These are phyloP conservation scores for Proterorhinus semilunaris DNA, from an alignment of 2,113 vertebrate genomes.

Conservation along the genomic window DNA sequence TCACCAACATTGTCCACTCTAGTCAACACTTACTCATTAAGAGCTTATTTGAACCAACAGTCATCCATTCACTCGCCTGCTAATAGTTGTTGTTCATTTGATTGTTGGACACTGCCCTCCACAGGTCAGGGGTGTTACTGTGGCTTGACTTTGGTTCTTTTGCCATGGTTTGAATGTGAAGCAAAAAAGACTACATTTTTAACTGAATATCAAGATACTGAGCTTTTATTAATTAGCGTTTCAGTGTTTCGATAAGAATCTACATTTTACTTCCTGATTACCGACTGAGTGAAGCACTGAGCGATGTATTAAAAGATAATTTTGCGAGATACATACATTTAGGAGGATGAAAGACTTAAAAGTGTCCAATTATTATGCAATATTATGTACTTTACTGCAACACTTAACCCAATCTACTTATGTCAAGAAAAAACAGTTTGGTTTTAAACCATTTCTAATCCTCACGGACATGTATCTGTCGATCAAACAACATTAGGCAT, in stretches of 20 bases:
- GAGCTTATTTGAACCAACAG: too few species aligned
- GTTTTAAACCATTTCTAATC: too few species aligned
- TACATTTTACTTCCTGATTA: conserved; percentile 1
- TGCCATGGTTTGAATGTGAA: not conserved
- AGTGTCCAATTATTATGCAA: not conserved
- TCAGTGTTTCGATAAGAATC: not conserved
- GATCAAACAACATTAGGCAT: not conserved
- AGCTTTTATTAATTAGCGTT: not conserved
- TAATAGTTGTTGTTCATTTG: not conserved
- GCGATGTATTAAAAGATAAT: not conserved
- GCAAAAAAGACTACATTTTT: not conserved
- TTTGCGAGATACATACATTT: not conserved
- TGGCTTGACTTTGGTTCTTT: too few species aligned
- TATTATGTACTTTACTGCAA: not conserved
- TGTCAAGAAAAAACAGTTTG: not conserved
- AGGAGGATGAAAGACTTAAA: not conserved
- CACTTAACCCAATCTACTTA: not conserved
- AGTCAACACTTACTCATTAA: too few species aligned
- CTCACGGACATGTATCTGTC: too few species aligned
- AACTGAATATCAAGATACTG: too few species aligned
- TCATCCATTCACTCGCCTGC: too few species aligned
- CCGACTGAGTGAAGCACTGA: not conserved
- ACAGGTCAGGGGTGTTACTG: not conserved
- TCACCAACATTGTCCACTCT: too few species aligned
- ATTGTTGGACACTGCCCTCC: not conserved